Conservation (phyloP, 2,888 invertebrate species). For the Litoditis marina region DNA sequence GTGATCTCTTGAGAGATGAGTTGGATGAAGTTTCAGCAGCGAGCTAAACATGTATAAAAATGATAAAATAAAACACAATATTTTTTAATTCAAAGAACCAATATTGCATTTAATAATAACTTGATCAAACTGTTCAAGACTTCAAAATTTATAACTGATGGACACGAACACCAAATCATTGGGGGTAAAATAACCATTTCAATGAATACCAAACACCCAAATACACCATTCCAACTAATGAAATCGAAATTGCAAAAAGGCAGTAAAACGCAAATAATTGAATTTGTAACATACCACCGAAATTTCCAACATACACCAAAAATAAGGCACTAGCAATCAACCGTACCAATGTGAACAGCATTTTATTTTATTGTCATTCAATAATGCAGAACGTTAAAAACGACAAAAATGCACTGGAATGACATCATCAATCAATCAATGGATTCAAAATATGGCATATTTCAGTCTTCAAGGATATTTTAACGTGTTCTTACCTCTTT, state of each 20-base stretch:
- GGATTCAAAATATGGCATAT: neutral
- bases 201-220: too few species aligned
- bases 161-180: neutral
- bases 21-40: slow-evolving; percentile 17
- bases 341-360: neutral
- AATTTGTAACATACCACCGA: too few species aligned
- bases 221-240: too few species aligned
- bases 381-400: too few species aligned
- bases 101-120: neutral
- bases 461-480: neutral
- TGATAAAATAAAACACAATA: slow-evolving; percentile 2
- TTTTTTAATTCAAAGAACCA: too few species aligned
- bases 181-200: neutral
- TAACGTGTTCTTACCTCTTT: slow-evolving; percentile 20
- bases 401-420: too few species aligned
- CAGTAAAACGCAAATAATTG: too few species aligned
- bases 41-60: slow-evolving; percentile 16
- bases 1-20: slow-evolving; percentile 24
- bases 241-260: too few species aligned
- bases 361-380: too few species aligned
- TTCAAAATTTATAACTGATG: neutral
- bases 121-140: neutral
- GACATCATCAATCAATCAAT: too few species aligned
- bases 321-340: neutral
- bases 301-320: neutral